Base-by-base conservation (phyloP, 1,140 invertebrate genomes). In the Drosophila subpulchrella region DNA sequence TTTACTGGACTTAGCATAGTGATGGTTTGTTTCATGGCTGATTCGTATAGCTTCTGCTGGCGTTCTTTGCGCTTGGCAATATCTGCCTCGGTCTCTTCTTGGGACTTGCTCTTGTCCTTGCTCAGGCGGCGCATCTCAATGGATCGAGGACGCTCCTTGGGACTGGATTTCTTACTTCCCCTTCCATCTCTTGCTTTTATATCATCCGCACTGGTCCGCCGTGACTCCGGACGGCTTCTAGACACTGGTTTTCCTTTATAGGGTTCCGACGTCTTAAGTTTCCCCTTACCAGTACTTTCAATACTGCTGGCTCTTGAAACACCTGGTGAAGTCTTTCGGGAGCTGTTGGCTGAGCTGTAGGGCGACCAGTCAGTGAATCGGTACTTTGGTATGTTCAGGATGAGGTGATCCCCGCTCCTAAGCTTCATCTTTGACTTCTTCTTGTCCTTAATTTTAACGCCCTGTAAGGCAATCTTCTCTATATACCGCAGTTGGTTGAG, bases 41-140 rank as follows among this genome's bases (percentile, higher is more conserved):
- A 95, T 92, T 95, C 95, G 78, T 95, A 95, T 1, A 95, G 93
- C 93, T 95, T 94, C 84, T 95, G 95, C 79, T 95, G 95, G 60
- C 95, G 94, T 81, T 95, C 95, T 85, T 95, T 95, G 57, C 95
- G 93, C 85, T 95, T 95, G 12, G 94, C 94, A 70, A 95, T 94
- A 81, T 95, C 95, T 5, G 94, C 94, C 78, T 95, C 95, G 72
- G 94, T 94, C 70, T 95, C 95, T 90, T 95, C 95, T 79, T 95
- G 94, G 7, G 95, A 95, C 77, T 95, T 95, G 15, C 94, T 94
- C 71, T 95, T 92, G 90, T 95, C 95, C 74, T 95, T 95, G 80
- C 94, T 95, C 30, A 94, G 88, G 1, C 94, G 92, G 78, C 94
- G 94, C 91, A 94, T 95, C 78, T 95, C 95, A 60, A 95, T 91